Evolutionary conservation across 1,140 invertebrate species (phyloP).

Genomic region (Cotesia typhae): DNA sequence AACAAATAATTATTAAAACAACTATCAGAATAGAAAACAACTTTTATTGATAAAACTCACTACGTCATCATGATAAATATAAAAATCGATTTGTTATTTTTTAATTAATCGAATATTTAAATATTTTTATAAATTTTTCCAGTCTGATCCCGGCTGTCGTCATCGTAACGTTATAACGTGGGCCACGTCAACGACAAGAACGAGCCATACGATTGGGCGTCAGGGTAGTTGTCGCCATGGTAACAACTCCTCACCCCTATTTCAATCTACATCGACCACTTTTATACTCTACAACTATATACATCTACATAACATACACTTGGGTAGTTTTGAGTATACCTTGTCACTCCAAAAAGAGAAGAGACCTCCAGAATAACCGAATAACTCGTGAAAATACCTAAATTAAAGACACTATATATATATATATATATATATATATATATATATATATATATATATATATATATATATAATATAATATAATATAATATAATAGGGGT

Average conservation of each 20-base stretch:
- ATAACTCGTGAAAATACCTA: constrained; percentile 66
- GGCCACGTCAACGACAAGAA: constrained; percentile 42
- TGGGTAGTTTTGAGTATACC: constrained; percentile 2
- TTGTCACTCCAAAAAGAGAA: constrained; percentile 28
- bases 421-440: constrained; percentile 40
- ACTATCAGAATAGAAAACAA: too few relatives aligned
- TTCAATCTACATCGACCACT: constrained; percentile 3
- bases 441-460: constrained; percentile 45
- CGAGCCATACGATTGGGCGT: constrained; percentile 51
- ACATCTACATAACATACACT: constrained; percentile 11
- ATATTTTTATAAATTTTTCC: constrained; percentile 46
- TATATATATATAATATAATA: too few relatives aligned
- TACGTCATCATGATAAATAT: neutral
- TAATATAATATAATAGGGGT: constrained; percentile 40
- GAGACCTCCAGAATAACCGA: constrained; percentile 46
- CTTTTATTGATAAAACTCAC: too few relatives aligned
- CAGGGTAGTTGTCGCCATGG: constrained; percentile 47
- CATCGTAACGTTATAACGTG: constrained; percentile 39
- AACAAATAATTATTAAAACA: too few relatives aligned
- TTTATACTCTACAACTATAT: neutral
- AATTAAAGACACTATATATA: constrained; percentile 62
- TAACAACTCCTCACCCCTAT: constrained; percentile 46
- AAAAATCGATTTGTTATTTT: neutral
- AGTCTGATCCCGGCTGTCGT: constrained; percentile 37
- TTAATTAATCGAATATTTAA: neutral